Evolutionary conservation across 2,797 vertebrate species (phyloP).

Genomic region (Sardinella longiceps): DNA sequence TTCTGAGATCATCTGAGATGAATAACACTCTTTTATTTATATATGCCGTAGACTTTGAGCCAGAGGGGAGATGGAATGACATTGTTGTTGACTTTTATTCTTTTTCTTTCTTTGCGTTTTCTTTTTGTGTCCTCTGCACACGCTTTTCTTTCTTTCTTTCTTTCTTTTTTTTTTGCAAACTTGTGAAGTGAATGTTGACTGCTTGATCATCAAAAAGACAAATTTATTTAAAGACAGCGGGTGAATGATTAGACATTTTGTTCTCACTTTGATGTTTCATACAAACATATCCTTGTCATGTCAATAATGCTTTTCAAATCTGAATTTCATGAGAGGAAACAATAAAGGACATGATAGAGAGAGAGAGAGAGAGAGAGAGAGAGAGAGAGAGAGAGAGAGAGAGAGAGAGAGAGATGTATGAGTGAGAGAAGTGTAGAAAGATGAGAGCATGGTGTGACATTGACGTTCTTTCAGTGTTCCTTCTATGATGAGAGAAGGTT

Average conservation of each 20-base stretch:
- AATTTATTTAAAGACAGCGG: neutral
- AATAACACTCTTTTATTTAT: neutral
- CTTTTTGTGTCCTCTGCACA: neutral
- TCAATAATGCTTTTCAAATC: constrained; percentile 1
- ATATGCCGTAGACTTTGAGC: neutral
- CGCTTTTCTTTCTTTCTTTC: neutral
- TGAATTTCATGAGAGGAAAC: neutral
- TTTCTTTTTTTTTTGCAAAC: neutral
- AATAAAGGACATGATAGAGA: neutral
- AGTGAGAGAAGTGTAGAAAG: neutral
- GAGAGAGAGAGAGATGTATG: neutral
- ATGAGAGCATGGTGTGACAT: neutral
- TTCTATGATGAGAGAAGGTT: neutral
- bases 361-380: constrained; percentile 6
- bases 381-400: neutral
- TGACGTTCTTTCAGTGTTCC: neutral
- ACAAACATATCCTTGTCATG: neutral
- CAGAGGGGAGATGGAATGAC: neutral
- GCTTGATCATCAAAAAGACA: neutral
- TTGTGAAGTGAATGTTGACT: neutral
- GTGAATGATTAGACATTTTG: neutral
- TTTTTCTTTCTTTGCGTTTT: neutral
- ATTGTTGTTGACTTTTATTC: neutral
- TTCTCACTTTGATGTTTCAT: neutral
- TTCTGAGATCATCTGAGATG: neutral